Conservation (phyloP, 2,113 vertebrate species). For the Ceyx cyanopectus region DNA sequence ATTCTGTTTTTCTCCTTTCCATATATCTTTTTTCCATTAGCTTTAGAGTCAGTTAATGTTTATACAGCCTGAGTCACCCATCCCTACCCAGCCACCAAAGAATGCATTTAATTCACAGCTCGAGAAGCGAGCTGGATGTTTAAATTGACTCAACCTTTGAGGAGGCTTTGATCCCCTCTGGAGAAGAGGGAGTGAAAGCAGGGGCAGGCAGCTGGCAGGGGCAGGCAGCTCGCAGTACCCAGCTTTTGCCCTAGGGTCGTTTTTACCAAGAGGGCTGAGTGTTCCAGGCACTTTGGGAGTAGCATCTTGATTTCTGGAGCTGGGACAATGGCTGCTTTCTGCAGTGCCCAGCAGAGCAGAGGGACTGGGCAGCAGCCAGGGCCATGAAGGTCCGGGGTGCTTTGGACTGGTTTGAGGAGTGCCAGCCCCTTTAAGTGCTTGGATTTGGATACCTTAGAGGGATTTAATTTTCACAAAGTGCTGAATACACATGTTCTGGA, state of each 20-base stretch:
- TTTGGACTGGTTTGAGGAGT: background rate
- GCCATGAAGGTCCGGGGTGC: background rate
- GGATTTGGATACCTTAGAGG: background rate
- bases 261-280: conserved; percentile 6
- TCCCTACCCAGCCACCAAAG: conserved; percentile 68
- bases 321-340: conserved; percentile 42
- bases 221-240: background rate
- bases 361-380: conserved; percentile 7
- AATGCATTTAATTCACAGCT: conserved; percentile 72
- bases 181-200: conserved; percentile 55
- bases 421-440: background rate
- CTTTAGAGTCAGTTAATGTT: conserved; percentile 69
- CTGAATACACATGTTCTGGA: background rate
- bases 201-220: background rate
- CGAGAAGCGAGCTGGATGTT: conserved; percentile 64
- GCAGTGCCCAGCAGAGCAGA: background rate
- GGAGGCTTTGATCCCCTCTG: conserved; percentile 66
- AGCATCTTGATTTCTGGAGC: conserved; percentile 4
- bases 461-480: background rate
- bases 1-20: conserved; percentile 47
- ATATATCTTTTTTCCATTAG: conserved; percentile 63
- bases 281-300: conserved; percentile 5
- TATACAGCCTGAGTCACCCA: conserved; percentile 70
- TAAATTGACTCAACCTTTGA: conserved; percentile 71
- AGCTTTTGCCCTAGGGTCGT: background rate